Evolutionary conservation across 2,113 vertebrate genomes (phyloP).

Genomic region (Seriola quinqueradiata): DNA sequence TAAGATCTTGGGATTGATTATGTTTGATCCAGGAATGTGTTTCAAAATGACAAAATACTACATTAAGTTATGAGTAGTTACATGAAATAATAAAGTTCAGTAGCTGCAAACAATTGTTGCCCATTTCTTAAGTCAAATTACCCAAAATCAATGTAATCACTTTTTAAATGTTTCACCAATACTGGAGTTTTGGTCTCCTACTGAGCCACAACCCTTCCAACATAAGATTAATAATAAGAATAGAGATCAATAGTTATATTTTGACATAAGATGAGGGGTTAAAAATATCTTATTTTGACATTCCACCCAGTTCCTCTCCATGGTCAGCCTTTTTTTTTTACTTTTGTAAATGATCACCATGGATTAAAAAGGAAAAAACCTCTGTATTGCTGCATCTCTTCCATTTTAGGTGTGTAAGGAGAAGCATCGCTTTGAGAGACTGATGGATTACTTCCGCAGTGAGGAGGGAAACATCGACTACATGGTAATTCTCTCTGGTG

Average conservation of each 20-base stretch:
- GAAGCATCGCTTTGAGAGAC: conserved; percentile 95
- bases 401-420: conserved; percentile 93
- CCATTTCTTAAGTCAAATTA: not conserved
- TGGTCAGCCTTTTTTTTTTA: not conserved
- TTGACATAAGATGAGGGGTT: not conserved
- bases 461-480: conserved; percentile 99
- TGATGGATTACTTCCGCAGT: conserved; percentile 97
- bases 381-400: not conserved
- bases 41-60: conserved; percentile 4
- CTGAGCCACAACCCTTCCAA: not conserved
- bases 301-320: not conserved
- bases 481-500: conserved; percentile 86
- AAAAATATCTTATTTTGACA: not conserved
- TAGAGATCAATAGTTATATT: not conserved
- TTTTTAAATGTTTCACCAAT: not conserved
- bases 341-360: not conserved
- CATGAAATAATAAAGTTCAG: not conserved
- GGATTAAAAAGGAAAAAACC: not conserved
- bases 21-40: conserved; percentile 38
- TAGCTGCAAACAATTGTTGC: not conserved
- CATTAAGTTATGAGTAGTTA: not conserved
- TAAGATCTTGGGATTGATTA: conserved; percentile 21
- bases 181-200: not conserved
- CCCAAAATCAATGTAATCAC: not conserved
- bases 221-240: not conserved